Percentiles rank a stretch among this genome's conserved stretches.
These are phyloP conservation scores for Caenorhabditis angaria DNA, from an alignment of 2,888 invertebrate species.

Conservation along the genomic window DNA sequence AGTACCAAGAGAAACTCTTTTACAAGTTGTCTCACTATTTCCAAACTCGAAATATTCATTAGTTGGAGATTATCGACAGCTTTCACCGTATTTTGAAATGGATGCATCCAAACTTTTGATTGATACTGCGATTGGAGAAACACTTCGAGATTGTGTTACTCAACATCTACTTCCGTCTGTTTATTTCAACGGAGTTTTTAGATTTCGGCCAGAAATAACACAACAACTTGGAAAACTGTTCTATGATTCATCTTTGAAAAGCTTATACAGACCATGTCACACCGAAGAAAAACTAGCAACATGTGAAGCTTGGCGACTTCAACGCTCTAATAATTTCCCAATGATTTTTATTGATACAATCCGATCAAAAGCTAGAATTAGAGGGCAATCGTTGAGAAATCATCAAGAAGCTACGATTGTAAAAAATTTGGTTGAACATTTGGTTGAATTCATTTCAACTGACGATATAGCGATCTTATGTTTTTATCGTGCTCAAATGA, in stretches of 20 bases:
- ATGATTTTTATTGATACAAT: background rate
- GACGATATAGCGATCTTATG: background rate
- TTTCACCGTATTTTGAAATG: background rate
- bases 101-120: background rate
- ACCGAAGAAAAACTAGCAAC: background rate
- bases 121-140: background rate
- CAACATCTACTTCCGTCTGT: background rate
- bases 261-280: background rate
- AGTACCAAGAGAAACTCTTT: background rate
- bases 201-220: background rate
- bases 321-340: background rate
- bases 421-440: background rate
- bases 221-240: background rate
- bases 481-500: background rate
- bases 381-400: background rate
- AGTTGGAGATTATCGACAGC: slow-evolving; percentile 1
- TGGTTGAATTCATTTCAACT: background rate
- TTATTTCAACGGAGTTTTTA: background rate
- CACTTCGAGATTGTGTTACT: background rate
- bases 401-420: background rate
- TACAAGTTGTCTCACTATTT: background rate
- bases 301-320: background rate
- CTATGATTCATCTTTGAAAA: background rate
- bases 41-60: background rate
- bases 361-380: background rate